Evolutionary conservation across 2,113 vertebrate genomes (phyloP).

Genomic region (Corythoichthys haematopterus): DNA sequence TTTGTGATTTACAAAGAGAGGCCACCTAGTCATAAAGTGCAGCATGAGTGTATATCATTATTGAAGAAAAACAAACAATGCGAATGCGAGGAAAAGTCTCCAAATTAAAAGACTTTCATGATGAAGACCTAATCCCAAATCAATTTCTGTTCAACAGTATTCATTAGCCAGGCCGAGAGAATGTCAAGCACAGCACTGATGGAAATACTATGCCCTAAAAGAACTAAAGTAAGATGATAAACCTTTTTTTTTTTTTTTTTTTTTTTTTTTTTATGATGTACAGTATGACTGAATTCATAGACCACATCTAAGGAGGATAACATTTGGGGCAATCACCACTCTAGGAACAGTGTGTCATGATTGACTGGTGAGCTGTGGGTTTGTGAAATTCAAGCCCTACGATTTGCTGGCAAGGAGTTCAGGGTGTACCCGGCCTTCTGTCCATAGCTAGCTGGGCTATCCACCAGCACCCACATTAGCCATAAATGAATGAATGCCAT

Average conservation of each 20-base stretch:
- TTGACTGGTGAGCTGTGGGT: neutral
- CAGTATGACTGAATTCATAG: slow-evolving; percentile 41
- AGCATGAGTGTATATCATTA: slow-evolving; percentile 30
- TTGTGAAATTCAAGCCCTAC: too few species aligned
- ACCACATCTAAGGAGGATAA: slow-evolving; percentile 3
- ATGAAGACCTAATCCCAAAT: slow-evolving; percentile 31
- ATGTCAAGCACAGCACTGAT: slow-evolving; percentile 15
- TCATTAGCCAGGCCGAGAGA: slow-evolving; percentile 23
- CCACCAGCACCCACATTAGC: too few species aligned
- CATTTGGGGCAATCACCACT: slow-evolving; percentile 6
- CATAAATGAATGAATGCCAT: too few species aligned
- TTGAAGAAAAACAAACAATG: slow-evolving; percentile 9
- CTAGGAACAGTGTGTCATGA: slow-evolving; percentile 2
- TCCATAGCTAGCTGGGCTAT: too few species aligned
- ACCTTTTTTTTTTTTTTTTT: neutral
- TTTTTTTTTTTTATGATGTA: slow-evolving; percentile 12
- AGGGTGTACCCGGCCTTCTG: too few species aligned
- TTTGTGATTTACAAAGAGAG: slow-evolving; percentile 33
- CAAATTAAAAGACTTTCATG: slow-evolving; percentile 30
- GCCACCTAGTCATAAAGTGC: slow-evolving; percentile 37
- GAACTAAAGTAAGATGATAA: slow-evolving; percentile 27
- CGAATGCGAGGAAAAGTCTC: slow-evolving; percentile 5
- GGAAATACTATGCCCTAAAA: slow-evolving; percentile 1
- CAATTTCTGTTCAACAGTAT: slow-evolving; percentile 18
- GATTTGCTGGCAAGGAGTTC: too few species aligned